phyloP scores from a whole-genome alignment of 2,797 vertebrate genomes.

The Scolopax rusticola region DNA sequence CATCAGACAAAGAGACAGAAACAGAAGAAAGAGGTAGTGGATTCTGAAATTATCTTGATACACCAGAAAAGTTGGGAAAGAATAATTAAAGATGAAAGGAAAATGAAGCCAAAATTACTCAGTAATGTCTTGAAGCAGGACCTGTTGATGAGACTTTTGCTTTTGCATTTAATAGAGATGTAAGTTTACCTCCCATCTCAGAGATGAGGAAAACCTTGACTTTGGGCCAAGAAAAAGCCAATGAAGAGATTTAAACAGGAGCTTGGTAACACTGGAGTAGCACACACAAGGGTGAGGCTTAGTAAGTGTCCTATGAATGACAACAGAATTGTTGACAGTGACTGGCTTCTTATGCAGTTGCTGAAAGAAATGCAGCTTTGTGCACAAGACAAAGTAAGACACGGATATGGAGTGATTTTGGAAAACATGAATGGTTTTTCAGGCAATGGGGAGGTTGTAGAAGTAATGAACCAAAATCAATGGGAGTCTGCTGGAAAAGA shows the following conservation, averaged over 20 bases:
- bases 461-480: background rate
- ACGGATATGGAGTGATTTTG: background rate
- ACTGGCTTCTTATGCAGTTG: background rate
- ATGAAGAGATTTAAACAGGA: background rate
- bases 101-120: background rate
- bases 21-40: background rate
- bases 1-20: background rate
- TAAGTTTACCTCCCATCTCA: background rate
- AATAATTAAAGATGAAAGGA: background rate
- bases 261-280: background rate
- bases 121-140: background rate
- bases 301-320: background rate
- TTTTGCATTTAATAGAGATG: background rate
- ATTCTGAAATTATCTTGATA: background rate
- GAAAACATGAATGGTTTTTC: conserved; percentile 33
- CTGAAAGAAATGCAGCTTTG: conserved; percentile 6
- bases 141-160: background rate
- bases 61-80: background rate
- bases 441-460: background rate
- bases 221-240: background rate
- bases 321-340: background rate
- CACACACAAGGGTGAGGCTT: background rate
- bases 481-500: background rate
- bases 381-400: background rate
- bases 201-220: background rate